Evolutionary conservation across 2,888 invertebrate species (phyloP).

Genomic region (Rhingia rostrata): DNA sequence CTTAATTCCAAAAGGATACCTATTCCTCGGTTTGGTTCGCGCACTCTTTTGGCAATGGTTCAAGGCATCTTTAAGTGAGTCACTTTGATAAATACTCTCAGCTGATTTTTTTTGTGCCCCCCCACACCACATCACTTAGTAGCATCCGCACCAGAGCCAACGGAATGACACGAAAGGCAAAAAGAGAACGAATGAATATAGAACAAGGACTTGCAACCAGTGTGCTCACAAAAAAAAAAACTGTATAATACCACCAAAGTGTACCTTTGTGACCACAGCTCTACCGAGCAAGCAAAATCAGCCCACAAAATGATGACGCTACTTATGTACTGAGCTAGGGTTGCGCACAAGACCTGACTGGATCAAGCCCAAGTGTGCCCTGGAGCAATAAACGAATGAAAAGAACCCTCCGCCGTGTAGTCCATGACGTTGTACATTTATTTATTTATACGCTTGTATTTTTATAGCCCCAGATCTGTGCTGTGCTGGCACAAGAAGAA

Average conservation of each 20-base stretch:
- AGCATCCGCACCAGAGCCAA: not conserved
- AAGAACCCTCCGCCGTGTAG: slow-evolving; percentile 47
- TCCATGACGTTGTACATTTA: slow-evolving; percentile 58
- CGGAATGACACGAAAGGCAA: slow-evolving; percentile 31
- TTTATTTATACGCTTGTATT: slow-evolving; percentile 64
- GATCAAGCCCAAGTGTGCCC: slow-evolving; percentile 71
- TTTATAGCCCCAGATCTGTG: slow-evolving; percentile 59
- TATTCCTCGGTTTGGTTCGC: slow-evolving; percentile 26
- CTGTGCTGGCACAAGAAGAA: slow-evolving; percentile 19
- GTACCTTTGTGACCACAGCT: slow-evolving; percentile 68
- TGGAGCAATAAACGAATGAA: slow-evolving; percentile 68
- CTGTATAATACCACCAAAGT: slow-evolving; percentile 53
- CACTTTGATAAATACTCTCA: slow-evolving; percentile 70
- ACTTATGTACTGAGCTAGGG: slow-evolving; percentile 47
- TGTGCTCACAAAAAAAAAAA: slow-evolving; percentile 22
- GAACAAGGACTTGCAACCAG: slow-evolving; percentile 39
- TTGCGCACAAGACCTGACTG: slow-evolving; percentile 27
- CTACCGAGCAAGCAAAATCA: slow-evolving; percentile 48
- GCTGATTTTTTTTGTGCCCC: slow-evolving; percentile 16
- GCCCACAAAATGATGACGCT: slow-evolving; percentile 71
- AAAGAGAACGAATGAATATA: slow-evolving; percentile 32
- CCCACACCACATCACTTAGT: slow-evolving; percentile 23
- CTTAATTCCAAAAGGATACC: slow-evolving; percentile 46
- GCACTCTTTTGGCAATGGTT: slow-evolving; percentile 56
- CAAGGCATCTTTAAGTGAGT: slow-evolving; percentile 68